These are phyloP conservation scores for Notiomystis cincta DNA, from an alignment of 2,113 vertebrate species.

Conservation along the genomic window DNA sequence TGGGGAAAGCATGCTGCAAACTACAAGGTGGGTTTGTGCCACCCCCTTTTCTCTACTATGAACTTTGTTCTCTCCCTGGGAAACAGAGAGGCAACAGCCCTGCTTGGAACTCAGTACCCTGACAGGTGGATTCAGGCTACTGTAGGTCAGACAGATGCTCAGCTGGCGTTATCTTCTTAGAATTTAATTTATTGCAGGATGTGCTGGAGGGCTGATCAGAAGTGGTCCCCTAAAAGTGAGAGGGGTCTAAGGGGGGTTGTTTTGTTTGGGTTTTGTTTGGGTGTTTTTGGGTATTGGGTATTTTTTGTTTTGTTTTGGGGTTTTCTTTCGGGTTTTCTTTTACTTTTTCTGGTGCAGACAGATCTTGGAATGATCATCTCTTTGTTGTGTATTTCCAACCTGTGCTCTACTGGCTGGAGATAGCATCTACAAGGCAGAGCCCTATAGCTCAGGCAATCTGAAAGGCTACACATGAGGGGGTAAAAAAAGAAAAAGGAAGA, in stretches of 20 bases:
- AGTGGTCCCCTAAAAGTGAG: not conserved
- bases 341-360: not conserved
- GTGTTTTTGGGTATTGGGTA: not conserved
- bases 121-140: not conserved
- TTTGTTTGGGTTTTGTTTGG: not conserved
- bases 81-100: not conserved
- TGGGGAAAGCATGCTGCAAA: not conserved
- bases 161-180: not conserved
- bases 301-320: not conserved
- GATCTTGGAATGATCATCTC: not conserved
- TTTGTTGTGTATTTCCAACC: not conserved
- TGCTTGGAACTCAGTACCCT: not conserved
- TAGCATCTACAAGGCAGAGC: not conserved
- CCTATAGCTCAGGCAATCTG: not conserved
- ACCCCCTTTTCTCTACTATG: not conserved
- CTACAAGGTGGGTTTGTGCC: not conserved
- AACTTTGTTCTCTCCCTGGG: not conserved
- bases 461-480: not conserved
- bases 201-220: not conserved
- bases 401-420: not conserved
- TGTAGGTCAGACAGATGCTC: not conserved
- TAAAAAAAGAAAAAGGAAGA: not conserved
- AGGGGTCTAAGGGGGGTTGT: accelerated
- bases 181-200: not conserved
- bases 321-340: not conserved